A percentile compares a stretch with the other conserved stretches of the same genome.
phyloP scores from a whole-genome alignment of 1,140 invertebrate genomes.

The Microplitis demolitor region DNA sequence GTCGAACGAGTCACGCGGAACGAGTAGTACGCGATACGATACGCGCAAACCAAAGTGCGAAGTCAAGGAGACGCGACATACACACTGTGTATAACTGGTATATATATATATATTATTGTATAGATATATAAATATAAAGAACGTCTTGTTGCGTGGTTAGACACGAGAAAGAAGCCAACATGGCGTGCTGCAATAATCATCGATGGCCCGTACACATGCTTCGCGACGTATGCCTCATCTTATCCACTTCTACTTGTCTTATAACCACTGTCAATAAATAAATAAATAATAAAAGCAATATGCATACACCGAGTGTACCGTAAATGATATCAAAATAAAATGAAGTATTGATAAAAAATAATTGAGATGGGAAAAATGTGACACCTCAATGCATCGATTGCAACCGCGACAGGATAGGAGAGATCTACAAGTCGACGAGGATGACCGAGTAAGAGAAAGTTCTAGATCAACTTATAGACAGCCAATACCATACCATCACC shows the following conservation, averaged over 20 bases:
- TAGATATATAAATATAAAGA: neutral
- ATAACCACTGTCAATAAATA: neutral
- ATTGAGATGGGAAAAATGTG: too few relatives aligned
- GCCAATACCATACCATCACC: neutral
- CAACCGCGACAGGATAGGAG: too few relatives aligned
- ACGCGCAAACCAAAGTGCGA: slow-evolving; percentile 9
- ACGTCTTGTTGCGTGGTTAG: slow-evolving; percentile 5
- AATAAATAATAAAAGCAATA: too few relatives aligned
- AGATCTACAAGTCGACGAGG: too few relatives aligned
- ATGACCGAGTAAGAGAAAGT: too few relatives aligned
- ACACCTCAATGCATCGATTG: too few relatives aligned
- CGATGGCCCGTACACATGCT: slow-evolving; percentile 2
- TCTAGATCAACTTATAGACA: too few relatives aligned
- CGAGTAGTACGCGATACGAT: slow-evolving; percentile 5
- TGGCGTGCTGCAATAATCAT: slow-evolving; percentile 15
- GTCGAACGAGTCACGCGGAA: slow-evolving; percentile 9
- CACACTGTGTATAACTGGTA: neutral
- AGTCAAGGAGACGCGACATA: slow-evolving; percentile 15
- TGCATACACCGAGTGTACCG: too few relatives aligned
- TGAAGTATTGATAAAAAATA: too few relatives aligned
- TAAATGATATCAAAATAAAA: too few relatives aligned
- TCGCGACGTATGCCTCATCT: neutral
- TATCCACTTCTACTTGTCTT: neutral
- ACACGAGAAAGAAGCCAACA: slow-evolving; percentile 5
- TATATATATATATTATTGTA: too few relatives aligned